These are phyloP conservation scores for Lampris incognitus DNA, from an alignment of 2,113 vertebrate species.

Conservation along the genomic window DNA sequence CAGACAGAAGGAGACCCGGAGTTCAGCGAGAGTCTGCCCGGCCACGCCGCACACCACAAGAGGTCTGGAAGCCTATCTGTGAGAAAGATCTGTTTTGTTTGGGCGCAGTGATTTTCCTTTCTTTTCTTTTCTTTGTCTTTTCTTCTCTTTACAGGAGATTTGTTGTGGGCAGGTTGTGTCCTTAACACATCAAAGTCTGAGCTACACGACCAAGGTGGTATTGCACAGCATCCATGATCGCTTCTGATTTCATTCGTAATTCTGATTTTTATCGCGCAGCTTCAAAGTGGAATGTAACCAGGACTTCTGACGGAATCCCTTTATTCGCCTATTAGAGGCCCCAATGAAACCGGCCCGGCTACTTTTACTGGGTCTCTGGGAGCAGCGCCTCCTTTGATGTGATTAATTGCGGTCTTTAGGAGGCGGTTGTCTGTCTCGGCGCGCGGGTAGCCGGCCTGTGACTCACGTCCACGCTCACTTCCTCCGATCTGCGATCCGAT, in stretches of 20 bases:
- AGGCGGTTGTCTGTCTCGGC: background rate
- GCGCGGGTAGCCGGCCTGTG: no score
- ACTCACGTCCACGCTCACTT: no score
- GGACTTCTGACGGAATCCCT: background rate
- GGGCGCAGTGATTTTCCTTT: background rate
- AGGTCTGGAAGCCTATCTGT: slow-evolving; percentile 1
- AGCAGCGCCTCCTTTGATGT: background rate
- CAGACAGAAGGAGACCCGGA: no score
- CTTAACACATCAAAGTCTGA: background rate
- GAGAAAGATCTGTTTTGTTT: slow-evolving; percentile 10
- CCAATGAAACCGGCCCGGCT: background rate
- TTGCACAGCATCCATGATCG: background rate
- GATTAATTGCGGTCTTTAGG: background rate
- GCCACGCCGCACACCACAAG: background rate
- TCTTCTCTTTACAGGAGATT: no score
- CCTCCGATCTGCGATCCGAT: no score
- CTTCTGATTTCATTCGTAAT: background rate
- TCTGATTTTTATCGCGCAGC: background rate
- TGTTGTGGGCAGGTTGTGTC: no score
- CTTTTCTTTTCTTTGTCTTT: no score
- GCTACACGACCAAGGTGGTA: background rate
- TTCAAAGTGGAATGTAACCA: background rate
- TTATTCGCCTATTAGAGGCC: background rate
- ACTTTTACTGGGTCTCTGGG: background rate
- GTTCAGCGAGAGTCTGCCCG: background rate